Base-by-base conservation (phyloP, 2,797 vertebrate genomes). In the Spinus pinus region DNA sequence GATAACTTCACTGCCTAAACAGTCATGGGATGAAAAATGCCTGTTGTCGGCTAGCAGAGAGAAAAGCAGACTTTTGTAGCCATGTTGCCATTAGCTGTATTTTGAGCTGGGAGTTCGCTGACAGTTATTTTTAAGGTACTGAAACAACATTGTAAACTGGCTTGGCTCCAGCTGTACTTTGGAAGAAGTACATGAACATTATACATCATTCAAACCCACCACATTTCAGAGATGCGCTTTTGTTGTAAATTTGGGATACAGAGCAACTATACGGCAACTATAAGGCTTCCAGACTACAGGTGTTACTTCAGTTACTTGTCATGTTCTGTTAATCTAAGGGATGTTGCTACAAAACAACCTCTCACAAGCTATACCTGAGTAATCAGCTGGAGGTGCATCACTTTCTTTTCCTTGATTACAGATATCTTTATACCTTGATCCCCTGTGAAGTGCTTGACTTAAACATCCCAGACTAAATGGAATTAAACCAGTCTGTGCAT, bases 111-210 rank as follows among this genome's bases (percentile, higher is more conserved):
- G 93, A 91, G 62, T 75, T 88, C 84, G 77, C 70, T 92, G 93
- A 73, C 95, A 95, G 90, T 91, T 97, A 94, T 97, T 97, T 96
- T 91, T 91, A 94, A 95, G 64, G 60, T 50, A 56, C 27, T 27
- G 73, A 88, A 90, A 70, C 11, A 66, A 79, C 75, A 50, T 7
- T n/a, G 58, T n/a, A 74, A 91, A 75, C 46, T 86, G 84, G 69
- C 89, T 70, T 64, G 18, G 30, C 46, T 93, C 50, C 87, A 79
- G 71, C 66, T 51, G 35, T 54, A 19, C 69, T 72, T 74, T 27
- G 46, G 54, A 78, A 81, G 35, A 28, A 31, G 12, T 12, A 21
- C 6, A 21, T 65, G 57, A 72, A 56, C 37, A 42, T 9, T 5
- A 10, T 18, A 5, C 17, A n/a, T 67, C 57, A 33, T 71, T 85